These are phyloP conservation scores for Notothenia rossii DNA, from an alignment of 2,113 vertebrate species.

Conservation along the genomic window DNA sequence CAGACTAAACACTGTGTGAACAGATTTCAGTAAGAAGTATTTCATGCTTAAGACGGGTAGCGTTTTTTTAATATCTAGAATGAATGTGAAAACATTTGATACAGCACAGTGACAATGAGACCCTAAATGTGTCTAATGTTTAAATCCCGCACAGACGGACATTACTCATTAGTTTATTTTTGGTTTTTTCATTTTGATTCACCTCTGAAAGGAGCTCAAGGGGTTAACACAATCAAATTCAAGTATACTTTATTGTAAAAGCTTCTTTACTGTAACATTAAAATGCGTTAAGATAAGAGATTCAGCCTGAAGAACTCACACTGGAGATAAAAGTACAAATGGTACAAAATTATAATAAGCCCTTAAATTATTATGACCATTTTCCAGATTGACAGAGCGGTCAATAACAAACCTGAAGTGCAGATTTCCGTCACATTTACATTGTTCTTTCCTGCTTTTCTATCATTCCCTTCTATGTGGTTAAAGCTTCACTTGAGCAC, in stretches of 20 bases:
- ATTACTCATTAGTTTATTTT: background rate
- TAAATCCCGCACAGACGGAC: background rate
- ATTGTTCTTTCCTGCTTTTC: background rate
- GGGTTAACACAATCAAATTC: background rate
- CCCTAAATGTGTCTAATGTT: background rate
- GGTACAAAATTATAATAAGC: no score
- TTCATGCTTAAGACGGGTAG: background rate
- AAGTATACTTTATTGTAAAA: background rate
- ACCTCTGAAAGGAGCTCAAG: background rate
- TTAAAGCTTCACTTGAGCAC: background rate
- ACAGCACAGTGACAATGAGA: background rate
- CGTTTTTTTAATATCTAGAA: constrained; percentile 8
- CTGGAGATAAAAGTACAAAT: no score
- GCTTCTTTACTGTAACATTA: no score
- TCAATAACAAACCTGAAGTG: no score
- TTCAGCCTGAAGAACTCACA: background rate
- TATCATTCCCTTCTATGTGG: background rate
- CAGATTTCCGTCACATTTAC: no score
- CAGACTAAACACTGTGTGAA: constrained; percentile 28
- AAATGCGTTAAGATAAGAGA: background rate
- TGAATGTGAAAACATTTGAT: constrained; percentile 17
- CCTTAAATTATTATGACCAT: no score
- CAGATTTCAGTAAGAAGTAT: background rate
- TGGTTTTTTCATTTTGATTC: background rate
- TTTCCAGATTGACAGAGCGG: no score